Evolutionary conservation across 1,140 invertebrate genomes (phyloP), one percentile per base, ranked within the genome.

Genomic region (Eubasilissa regina): DNA sequence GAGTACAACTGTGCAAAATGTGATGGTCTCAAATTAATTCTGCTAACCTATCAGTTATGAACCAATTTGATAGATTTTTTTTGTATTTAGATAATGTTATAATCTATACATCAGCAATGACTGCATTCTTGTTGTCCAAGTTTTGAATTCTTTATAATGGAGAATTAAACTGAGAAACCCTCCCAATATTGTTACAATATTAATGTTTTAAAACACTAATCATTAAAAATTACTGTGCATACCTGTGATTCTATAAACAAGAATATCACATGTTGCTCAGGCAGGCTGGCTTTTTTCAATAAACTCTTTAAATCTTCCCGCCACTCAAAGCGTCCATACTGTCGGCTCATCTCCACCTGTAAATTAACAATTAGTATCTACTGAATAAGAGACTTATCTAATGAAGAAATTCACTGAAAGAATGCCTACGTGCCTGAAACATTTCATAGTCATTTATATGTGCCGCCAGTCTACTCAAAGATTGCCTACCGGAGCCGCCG

Each of bases 361-460:
- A 48, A 19, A 55, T 45, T 43, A 3, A 51, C 11, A 13, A 51
- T 4, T 4, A 66, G 11, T 66, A 4, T n/a, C n/a, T n/a, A n/a
- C 19, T 35, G 12, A 13, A 13, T 4, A 62, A 21, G 6, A 13
- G 11, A 13, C 11, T 17, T 11, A n/a, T 62, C 17, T 35, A 25
- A 66, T 66, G 35, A 25, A 66, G 10, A 53, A 44, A 17, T 25
- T 17, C 25, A 74, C 25, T 44, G 55, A 74, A 56, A n/a, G 35
- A 15, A 53, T 62, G 25, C n/a, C 19, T 21, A 15, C 4, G 19
- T 53, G 88, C 88, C 85, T 89, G 88, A 85, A 96, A 97, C 0
- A 98, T 89, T 83, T 98, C 97, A 89, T 97, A 97, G 85, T 98
- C 97, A 78, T 95, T 95, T 86, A 99, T 98, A 85, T 98, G 96